Evolutionary conservation across 2,113 vertebrate species (phyloP).

Genomic region (Aspiorhynchus laticeps): DNA sequence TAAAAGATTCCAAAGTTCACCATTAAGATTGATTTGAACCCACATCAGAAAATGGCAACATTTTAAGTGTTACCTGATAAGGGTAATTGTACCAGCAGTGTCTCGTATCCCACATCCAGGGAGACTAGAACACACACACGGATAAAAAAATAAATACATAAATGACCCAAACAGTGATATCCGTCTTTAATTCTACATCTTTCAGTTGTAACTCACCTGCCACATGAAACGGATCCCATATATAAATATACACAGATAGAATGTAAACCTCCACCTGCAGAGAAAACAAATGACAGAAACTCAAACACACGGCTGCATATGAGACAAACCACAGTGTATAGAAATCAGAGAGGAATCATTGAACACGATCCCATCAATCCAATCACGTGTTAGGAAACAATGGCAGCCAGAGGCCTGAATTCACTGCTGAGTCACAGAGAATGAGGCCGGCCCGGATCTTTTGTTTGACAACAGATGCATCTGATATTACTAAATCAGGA

Average conservation of each 20-base stretch:
- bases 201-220: conserved; percentile 81
- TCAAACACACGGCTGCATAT: background rate
- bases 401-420: background rate
- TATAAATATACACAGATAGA: conserved; percentile 92
- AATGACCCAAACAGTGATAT: background rate
- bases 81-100: conserved; percentile 97
- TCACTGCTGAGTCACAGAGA: background rate
- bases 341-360: too few species aligned
- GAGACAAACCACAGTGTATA: too few species aligned
- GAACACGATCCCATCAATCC: background rate
- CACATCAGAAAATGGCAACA: background rate
- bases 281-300: conserved; percentile 26
- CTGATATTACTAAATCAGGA: background rate
- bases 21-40: background rate
- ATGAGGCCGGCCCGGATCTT: background rate
- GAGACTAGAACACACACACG: conserved; percentile 71
- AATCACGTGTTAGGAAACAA: background rate
- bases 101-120: conserved; percentile 95
- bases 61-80: conserved; percentile 82
- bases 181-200: background rate
- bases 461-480: background rate
- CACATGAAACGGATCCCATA: conserved; percentile 92
- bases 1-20: background rate
- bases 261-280: conserved; percentile 95
- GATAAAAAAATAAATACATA: conserved; percentile 24